A percentile compares a stretch with the other conserved stretches of the same genome.
These are phyloP conservation scores for Drosophila ohnishii DNA, from an alignment of 1,140 invertebrate species.

Conservation along the genomic window DNA sequence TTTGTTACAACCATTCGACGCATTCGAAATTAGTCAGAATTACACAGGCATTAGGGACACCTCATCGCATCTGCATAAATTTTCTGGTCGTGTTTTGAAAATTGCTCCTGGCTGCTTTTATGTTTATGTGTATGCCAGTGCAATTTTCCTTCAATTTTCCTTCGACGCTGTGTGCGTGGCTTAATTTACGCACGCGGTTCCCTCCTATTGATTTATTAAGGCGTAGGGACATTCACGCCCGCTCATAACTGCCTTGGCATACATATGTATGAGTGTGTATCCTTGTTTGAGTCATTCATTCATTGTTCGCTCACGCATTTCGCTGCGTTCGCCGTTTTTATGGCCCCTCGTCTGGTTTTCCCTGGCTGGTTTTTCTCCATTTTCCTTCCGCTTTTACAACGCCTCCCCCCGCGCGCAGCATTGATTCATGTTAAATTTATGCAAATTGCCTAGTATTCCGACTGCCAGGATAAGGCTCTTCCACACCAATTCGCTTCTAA, in stretches of 20 bases:
- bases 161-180: conserved; percentile 5
- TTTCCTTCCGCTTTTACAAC: conserved; percentile 5
- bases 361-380: conserved; percentile 1
- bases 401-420: conserved; percentile 19
- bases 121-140: conserved; percentile 22
- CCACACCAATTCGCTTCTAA: conserved; percentile 37
- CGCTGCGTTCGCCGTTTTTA: conserved; percentile 30
- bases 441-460: conserved; percentile 66
- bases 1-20: conserved; percentile 7
- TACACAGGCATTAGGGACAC: conserved; percentile 38
- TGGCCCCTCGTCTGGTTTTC: conserved; percentile 24
- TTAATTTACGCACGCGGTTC: conserved; percentile 29
- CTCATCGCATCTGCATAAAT: conserved; percentile 52
- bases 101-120: conserved; percentile 19
- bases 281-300: conserved; percentile 41
- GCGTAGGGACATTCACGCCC: conserved; percentile 43
- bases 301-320: conserved; percentile 49
- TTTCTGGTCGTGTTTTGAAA: conserved; percentile 17
- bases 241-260: conserved; percentile 25
- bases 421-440: conserved; percentile 76
- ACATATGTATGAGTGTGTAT: conserved; percentile 11
- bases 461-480: conserved; percentile 31
- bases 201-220: conserved; percentile 54
- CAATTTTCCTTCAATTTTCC: conserved; percentile 41
- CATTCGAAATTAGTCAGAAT: conserved; percentile 37